Percentiles rank a stretch among this genome's conserved stretches.
Evolutionary conservation across 2,113 vertebrate species (phyloP).

Genomic region (Rattus rattus): DNA sequence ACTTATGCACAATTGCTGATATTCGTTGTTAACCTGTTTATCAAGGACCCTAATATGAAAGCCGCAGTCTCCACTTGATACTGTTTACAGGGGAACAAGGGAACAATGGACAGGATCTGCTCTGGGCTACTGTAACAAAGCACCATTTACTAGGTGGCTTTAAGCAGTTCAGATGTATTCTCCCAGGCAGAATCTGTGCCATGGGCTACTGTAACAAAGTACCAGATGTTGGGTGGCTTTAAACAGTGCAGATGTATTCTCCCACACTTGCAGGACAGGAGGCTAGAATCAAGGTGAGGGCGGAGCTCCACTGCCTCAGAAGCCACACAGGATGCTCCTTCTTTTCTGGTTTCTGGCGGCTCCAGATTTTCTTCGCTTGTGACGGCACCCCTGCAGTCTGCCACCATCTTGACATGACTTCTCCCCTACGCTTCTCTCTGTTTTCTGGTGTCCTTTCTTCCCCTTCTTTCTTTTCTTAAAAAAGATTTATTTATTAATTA

Average conservation of each 20-base stretch:
- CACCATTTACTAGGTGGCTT: too few species aligned
- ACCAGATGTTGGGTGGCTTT: neutral
- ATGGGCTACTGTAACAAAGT: neutral
- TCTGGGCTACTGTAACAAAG: neutral
- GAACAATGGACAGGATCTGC: neutral
- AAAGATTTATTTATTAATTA: too few species aligned
- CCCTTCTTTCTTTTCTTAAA: neutral
- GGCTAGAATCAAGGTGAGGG: neutral
- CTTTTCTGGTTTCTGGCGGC: neutral
- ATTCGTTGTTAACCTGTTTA: neutral
- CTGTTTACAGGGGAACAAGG: neutral
- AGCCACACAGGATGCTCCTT: neutral
- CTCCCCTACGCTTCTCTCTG: neutral
- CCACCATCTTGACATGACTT: too few species aligned
- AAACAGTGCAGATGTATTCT: neutral
- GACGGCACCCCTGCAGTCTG: neutral
- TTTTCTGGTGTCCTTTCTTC: neutral
- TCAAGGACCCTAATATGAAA: neutral
- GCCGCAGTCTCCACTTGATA: neutral
- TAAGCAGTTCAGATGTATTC: too few species aligned
- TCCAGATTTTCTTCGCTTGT: neutral
- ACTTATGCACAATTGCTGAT: neutral
- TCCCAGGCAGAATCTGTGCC: neutral
- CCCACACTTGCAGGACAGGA: neutral
- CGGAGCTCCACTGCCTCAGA: neutral